A percentile compares a stretch with the other conserved stretches of the same genome.
phyloP scores from a whole-genome alignment of 2,888 invertebrate genomes.

The Blastobasis lacticolella region DNA sequence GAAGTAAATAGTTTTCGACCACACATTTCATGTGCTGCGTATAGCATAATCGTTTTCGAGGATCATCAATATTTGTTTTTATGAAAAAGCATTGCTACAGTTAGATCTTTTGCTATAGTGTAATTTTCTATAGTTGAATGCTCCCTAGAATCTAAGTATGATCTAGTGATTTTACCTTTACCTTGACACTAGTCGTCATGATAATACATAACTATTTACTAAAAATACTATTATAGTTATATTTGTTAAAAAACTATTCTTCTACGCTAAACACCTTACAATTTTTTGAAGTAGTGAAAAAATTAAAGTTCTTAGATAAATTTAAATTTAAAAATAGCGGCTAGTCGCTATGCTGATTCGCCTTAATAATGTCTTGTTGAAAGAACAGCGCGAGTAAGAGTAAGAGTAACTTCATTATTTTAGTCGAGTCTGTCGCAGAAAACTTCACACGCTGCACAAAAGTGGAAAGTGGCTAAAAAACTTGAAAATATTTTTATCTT shows the following conservation, averaged over 20 bases:
- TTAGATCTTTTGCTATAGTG: constrained; percentile 48
- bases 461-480: too few relatives aligned
- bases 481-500: too few relatives aligned
- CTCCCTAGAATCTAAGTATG: constrained; percentile 49
- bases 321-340: constrained; percentile 37
- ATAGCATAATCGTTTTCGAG: constrained; percentile 19
- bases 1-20: too few relatives aligned
- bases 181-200: constrained; percentile 40
- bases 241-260: constrained; percentile 69
- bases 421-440: background rate
- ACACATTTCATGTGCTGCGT: too few relatives aligned
- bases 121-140: constrained; percentile 51
- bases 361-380: constrained; percentile 43
- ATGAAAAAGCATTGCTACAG: constrained; percentile 42
- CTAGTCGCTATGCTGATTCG: constrained; percentile 47
- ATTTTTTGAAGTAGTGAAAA: constrained; percentile 53
- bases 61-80: constrained; percentile 26
- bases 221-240: constrained; percentile 45
- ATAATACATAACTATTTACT: constrained; percentile 53
- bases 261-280: constrained; percentile 67
- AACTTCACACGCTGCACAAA: too few relatives aligned
- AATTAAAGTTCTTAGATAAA: constrained; percentile 54
- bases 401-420: constrained; percentile 10
- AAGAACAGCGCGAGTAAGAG: constrained; percentile 31
- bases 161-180: constrained; percentile 46